Evolutionary conservation across 2,113 vertebrate species (phyloP).

Genomic region (Sylvietta virens): DNA sequence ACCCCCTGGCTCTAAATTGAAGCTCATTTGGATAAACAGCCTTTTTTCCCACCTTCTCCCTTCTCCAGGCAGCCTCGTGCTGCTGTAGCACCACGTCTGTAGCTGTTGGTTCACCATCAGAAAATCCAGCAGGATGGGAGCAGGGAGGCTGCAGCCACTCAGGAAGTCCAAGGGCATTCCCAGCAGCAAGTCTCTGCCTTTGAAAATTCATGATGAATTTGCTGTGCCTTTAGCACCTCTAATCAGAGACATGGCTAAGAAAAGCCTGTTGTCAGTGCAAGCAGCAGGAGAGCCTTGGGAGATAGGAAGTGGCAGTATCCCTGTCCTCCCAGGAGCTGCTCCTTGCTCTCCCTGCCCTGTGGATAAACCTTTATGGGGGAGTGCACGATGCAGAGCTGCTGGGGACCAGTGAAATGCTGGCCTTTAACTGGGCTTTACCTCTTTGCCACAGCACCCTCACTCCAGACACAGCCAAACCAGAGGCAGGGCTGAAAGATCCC

Average conservation of each 20-base stretch:
- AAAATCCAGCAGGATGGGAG: background rate
- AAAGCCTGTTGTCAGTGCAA: background rate
- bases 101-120: accelerated
- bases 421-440: background rate
- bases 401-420: background rate
- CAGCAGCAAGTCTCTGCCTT: background rate
- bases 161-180: background rate
- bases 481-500: background rate
- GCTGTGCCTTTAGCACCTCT: background rate
- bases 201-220: background rate
- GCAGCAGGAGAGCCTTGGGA: background rate
- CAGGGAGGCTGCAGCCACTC: background rate
- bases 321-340: background rate
- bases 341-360: background rate
- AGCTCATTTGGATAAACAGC: background rate
- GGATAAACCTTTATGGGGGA: background rate
- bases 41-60: background rate
- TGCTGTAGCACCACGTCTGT: background rate
- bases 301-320: too few relatives aligned
- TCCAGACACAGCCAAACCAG: background rate
- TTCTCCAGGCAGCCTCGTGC: accelerated
- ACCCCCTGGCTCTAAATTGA: background rate
- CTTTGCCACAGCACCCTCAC: background rate
- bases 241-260: background rate
- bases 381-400: background rate